Conservation (phyloP, 2,888 invertebrate genomes). For the Lycocerus yunnanus region DNA sequence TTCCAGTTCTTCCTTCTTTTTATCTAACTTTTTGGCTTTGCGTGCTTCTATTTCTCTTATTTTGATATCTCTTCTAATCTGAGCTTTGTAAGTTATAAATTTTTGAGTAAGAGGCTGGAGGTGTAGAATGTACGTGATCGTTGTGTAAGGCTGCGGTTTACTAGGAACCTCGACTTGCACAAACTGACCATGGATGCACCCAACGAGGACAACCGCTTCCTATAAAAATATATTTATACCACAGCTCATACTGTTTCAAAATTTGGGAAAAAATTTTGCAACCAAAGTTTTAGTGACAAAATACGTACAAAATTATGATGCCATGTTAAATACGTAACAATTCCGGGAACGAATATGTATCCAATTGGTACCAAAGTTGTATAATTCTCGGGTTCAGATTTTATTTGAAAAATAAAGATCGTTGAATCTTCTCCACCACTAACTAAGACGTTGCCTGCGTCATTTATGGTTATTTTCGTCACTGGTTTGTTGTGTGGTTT, state of each 20-base stretch:
- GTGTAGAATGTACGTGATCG: constrained; percentile 55
- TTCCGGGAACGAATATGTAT: constrained; percentile 66
- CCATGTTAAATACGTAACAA: constrained; percentile 71
- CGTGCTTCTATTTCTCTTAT: constrained; percentile 60
- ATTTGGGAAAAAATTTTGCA: background rate
- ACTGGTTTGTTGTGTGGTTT: constrained; percentile 73
- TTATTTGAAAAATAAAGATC: constrained; percentile 68
- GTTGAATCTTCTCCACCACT: constrained; percentile 71
- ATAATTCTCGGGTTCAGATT: constrained; percentile 47
- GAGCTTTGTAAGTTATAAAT: constrained; percentile 65
- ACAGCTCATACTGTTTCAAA: too few species aligned
- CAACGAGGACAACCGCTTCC: constrained; percentile 58
- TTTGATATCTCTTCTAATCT: constrained; percentile 63
- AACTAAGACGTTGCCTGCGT: constrained; percentile 62
- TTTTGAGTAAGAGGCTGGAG: constrained; percentile 51
- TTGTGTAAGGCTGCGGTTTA: constrained; percentile 54
- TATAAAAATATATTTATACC: constrained; percentile 39
- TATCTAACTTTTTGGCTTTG: constrained; percentile 58
- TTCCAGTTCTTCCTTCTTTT: constrained; percentile 64
- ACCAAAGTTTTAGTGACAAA: background rate
- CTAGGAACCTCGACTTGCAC: constrained; percentile 59
- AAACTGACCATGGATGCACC: constrained; percentile 62
- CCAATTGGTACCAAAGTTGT: constrained; percentile 66
- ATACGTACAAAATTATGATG: constrained; percentile 60
- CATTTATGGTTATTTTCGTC: constrained; percentile 65